These are phyloP conservation scores for Acanthornis magna DNA, from an alignment of 2,797 vertebrate genomes.

Conservation along the genomic window DNA sequence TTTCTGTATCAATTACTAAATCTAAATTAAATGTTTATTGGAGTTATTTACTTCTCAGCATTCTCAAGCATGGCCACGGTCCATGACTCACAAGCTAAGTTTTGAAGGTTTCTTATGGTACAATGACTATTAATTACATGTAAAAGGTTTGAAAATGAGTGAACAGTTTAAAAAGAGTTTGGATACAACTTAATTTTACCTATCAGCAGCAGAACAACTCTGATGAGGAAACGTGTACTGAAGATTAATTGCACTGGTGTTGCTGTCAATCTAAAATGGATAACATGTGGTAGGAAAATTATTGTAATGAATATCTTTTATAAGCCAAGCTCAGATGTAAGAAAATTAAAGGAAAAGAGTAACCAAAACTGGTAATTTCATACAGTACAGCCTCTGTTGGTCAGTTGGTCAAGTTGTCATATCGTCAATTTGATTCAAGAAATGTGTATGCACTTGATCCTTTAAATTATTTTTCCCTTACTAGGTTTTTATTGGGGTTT, in stretches of 20 bases:
- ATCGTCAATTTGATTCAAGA: not conserved
- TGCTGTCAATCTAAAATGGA: not conserved
- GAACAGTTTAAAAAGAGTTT: slow-evolving; percentile 31
- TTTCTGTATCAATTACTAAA: slow-evolving; percentile 58
- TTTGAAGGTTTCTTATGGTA: slow-evolving; percentile 23
- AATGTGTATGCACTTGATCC: not conserved
- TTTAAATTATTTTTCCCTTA: not conserved
- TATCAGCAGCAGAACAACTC: slow-evolving; percentile 11
- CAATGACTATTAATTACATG: slow-evolving; percentile 58
- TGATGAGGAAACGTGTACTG: not conserved
- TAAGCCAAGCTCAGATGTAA: not conserved
- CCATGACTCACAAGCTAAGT: slow-evolving; percentile 18
- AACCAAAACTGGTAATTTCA: not conserved
- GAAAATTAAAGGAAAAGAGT: not conserved
- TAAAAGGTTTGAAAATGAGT: slow-evolving; percentile 54
- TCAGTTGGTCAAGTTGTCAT: too few species aligned
- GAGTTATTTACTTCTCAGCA: slow-evolving; percentile 48
- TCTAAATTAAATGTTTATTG: slow-evolving; percentile 63
- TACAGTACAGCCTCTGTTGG: not conserved
- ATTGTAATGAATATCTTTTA: not conserved
- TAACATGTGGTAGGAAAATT: not conserved
- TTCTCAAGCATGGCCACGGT: not conserved
- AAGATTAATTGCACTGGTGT: not conserved
- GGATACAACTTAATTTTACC: slow-evolving; percentile 39
- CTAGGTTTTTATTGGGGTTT: not conserved